Percentiles rank a stretch among this genome's conserved stretches.
These are phyloP conservation scores for Gambusia holbrooki DNA, from an alignment of 2,113 vertebrate genomes.

Conservation along the genomic window DNA sequence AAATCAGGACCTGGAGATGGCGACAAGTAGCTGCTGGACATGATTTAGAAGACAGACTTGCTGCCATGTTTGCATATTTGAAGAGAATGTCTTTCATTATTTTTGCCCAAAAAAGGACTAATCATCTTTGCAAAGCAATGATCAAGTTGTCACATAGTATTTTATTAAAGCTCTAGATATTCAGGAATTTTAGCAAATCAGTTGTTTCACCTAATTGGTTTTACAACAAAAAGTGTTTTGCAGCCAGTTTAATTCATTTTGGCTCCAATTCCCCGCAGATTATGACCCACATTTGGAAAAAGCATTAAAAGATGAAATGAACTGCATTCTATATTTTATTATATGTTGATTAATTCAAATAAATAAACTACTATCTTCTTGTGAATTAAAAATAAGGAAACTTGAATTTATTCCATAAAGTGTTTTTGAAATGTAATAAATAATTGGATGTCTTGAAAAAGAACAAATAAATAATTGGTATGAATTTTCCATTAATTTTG, in stretches of 20 bases:
- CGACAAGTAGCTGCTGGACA: conserved; percentile 23
- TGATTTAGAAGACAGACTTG: neutral
- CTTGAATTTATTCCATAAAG: neutral
- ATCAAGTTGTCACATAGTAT: neutral
- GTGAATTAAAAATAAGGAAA: no score
- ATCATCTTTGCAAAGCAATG: neutral
- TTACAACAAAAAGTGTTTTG: no score
- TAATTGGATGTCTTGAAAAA: neutral
- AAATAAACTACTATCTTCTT: no score
- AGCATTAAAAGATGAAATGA: neutral
- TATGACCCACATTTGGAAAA: neutral
- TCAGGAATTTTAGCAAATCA: neutral
- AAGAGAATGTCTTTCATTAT: neutral
- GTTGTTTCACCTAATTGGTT: neutral
- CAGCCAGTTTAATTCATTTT: no score
- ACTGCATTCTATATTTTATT: no score
- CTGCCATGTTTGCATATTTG: neutral
- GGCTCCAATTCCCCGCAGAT: neutral
- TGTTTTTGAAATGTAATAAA: neutral
- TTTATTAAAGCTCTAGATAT: neutral
- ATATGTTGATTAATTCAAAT: no score
- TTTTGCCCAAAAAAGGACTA: neutral
- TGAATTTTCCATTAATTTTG: no score
- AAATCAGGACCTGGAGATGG: conserved; percentile 19
- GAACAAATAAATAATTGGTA: neutral